Percentiles rank a stretch among this genome's conserved stretches.
Evolutionary conservation across 2,888 invertebrate genomes (phyloP).

Genomic region (Agapostemon virescens): DNA sequence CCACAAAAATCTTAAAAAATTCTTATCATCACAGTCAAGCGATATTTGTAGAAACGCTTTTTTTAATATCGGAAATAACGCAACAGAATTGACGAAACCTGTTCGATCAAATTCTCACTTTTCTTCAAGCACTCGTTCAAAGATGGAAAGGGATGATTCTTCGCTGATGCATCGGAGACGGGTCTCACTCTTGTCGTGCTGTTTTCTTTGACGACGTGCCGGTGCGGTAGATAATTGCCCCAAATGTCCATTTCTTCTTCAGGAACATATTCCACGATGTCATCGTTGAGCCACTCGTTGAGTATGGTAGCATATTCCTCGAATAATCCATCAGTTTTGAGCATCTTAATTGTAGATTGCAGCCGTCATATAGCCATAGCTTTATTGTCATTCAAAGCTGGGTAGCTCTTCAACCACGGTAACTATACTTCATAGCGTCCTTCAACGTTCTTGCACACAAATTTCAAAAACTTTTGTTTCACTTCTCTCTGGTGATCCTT

Average conservation of each 20-base stretch:
- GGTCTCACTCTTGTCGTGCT: constrained; percentile 17
- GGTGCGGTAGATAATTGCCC: constrained; percentile 2
- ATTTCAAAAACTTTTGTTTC: too few relatives aligned
- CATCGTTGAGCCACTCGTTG: neutral
- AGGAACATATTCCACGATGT: constrained; percentile 13
- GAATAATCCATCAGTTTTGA: too few relatives aligned
- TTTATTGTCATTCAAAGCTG: neutral
- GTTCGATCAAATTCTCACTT: constrained; percentile 26
- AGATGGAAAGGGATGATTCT: neutral
- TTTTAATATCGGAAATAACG: constrained; percentile 20
- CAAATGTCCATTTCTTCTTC: neutral
- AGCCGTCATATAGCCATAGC: neutral
- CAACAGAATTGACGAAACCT: neutral
- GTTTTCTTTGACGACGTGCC: neutral
- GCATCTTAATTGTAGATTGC: neutral
- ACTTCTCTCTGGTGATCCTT: too few relatives aligned
- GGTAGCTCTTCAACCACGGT: neutral
- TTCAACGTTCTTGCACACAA: too few relatives aligned
- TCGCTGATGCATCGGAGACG: constrained; percentile 12
- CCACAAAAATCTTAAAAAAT: constrained; percentile 66
- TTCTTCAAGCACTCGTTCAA: constrained; percentile 24
- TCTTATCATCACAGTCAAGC: neutral
- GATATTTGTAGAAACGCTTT: constrained; percentile 27
- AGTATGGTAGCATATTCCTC: neutral
- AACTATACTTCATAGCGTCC: neutral